Evolutionary conservation across 92 coral and sea anemone species (phyloP), one percentile per base, ranked within the genome.

Genomic region (Siderastrea siderea): DNA sequence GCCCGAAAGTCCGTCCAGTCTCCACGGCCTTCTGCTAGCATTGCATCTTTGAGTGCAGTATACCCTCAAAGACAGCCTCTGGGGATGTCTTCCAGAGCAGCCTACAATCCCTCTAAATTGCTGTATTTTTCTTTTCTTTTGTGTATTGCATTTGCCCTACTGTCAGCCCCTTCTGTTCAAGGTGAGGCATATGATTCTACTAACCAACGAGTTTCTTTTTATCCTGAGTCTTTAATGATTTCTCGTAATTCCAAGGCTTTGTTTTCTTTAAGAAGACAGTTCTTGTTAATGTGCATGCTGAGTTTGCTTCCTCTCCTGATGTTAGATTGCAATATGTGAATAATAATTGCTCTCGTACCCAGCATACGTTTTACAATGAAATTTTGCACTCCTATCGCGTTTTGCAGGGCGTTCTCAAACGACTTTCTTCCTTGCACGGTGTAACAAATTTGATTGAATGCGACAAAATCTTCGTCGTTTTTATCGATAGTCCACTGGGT

Each of bases 401-500:
- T 19, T 51, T 63, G 1, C 83, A 79, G 47, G 64, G 17, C 48
- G 7, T 58, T 7, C 63, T 10, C 19, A 72, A 79, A 44, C 60
- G 62, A 1, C 1, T 79, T 1, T 8, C 64, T 3, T 79, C 72
- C 4, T 4, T 61, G 1, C 83, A 79, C 1, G 72, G 83, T 12
- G 63, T 10, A 3, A 64, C 83, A 17, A 63, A 61, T 3, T 79
- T 79, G 17, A 79, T 79, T 1, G 83, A 79, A 8, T 79, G 83
- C 5, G 73, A 79, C 8, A 63, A 72, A 7, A 75, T 14, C 47
- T 92, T 0, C 90, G 87, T 1, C 86, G 89, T 10, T 92, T 54
- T 79, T 88, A 78, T 57, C 73, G 77, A 17, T 88, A 82, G 45
- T 26, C 74, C 14, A 92, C 95, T 4, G 84, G 86, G 0, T n/a